Base-by-base conservation (phyloP, 2,797 vertebrate genomes). In the Eulemur rubriventer region DNA sequence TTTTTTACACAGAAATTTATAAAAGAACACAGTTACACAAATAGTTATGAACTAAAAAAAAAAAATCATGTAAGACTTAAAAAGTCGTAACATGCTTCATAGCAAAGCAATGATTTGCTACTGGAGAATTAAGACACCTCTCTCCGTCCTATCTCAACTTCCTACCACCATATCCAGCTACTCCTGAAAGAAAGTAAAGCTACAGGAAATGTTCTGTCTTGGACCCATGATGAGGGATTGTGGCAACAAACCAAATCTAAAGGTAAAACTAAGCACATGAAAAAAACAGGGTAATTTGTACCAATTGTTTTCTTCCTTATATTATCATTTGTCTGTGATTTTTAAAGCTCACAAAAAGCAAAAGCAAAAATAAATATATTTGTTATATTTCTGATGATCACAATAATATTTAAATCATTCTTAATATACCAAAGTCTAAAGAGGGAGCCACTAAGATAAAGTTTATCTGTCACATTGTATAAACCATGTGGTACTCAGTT, bases 401-500 rank as follows among this genome's bases (percentile, higher is more conserved):
- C 4, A 87, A 90, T 70, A 59, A 79, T 38, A 57, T 81, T 87
- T 65, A 73, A 70, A 67, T 55, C 50, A 65, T 30, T 93, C 80
- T 95, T 73, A 59, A 57, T 67, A 83, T 0, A 52, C 18, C 90
- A 94, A 98, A 97, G 48, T 63, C 88, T 69, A 95, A 93, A 96
- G 81, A 86, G 55, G 81, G 92, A 98, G 96, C 96, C 63, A 96
- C 86, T 92, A 88, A 94, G 95, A 98, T 98, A 96, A 98, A 98
- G 98, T 95, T 89, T 50, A 96, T 97, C 95, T 97, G 98, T 98
- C 98, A 98, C 93, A 79, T 69, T 98, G 98, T 98, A 98, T 97
- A 98, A 97, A 98, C 98, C 98, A 98, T 98, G 98, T 98, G 99
- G 98, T 98, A 98, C 97, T 99, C 98, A 99, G 98, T 99, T 99